A percentile compares a stretch with the other conserved stretches of the same genome.
phyloP scores from a whole-genome alignment of 2,113 vertebrate genomes.

The Amblyornis subalaris region DNA sequence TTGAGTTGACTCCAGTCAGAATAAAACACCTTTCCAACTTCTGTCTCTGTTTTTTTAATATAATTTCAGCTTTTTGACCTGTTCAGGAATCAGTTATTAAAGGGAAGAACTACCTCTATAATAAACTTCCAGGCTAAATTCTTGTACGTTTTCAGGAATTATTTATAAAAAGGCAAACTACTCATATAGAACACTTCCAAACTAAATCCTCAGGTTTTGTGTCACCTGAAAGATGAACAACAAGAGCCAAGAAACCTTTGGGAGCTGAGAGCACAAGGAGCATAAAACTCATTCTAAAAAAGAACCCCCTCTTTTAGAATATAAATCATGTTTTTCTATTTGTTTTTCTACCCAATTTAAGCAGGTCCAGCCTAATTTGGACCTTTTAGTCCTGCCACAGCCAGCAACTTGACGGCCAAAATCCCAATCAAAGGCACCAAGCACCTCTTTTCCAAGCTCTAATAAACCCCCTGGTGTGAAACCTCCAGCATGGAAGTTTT shows the following conservation, averaged over 20 bases:
- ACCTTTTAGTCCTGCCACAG: not conserved
- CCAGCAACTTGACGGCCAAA: not conserved
- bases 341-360: not conserved
- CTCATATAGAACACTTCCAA: not conserved
- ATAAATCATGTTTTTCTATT: accelerated
- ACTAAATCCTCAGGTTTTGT: not conserved
- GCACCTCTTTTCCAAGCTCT: not conserved
- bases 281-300: not conserved
- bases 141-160: not conserved
- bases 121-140: not conserved
- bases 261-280: not conserved
- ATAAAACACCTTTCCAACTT: not conserved
- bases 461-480: not conserved
- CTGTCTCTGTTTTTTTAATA: accelerated
- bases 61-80: not conserved
- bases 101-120: not conserved
- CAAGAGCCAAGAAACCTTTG: not conserved
- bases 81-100: not conserved
- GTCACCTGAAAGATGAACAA: not conserved
- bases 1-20: not conserved
- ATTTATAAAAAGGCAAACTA: not conserved
- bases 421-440: not conserved
- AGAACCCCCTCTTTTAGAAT: not conserved
- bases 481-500: accelerated
- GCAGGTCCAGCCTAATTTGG: not conserved